Percentiles rank a stretch among this genome's conserved stretches.
Evolutionary conservation across 1,140 invertebrate genomes (phyloP).

Genomic region (Drosophila repleta): DNA sequence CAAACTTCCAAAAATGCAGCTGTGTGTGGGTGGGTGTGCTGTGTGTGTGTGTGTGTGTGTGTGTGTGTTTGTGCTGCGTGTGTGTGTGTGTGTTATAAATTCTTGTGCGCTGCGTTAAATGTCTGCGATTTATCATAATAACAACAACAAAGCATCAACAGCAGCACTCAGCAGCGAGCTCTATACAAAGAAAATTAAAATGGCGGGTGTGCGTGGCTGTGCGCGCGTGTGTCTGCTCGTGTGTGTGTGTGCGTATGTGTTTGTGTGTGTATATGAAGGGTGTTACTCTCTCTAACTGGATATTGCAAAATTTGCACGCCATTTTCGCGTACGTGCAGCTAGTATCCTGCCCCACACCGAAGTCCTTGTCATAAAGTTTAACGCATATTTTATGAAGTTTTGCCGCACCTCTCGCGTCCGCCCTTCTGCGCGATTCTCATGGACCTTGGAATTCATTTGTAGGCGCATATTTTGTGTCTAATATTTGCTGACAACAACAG

Average conservation of each 20-base stretch:
- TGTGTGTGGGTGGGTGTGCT: slow-evolving; percentile 13
- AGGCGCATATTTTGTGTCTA: slow-evolving; percentile 51
- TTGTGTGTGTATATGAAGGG: background rate
- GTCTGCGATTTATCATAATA: slow-evolving; percentile 62
- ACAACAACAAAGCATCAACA: slow-evolving; percentile 51
- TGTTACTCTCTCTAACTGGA: slow-evolving; percentile 9
- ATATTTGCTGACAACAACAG: slow-evolving; percentile 28
- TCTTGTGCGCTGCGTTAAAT: slow-evolving; percentile 51
- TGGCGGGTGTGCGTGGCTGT: slow-evolving; percentile 28
- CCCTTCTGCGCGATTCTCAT: background rate
- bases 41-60: slow-evolving; percentile 13
- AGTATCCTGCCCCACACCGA: background rate
- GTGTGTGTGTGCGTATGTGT: slow-evolving; percentile 1
- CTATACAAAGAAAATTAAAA: slow-evolving; percentile 53
- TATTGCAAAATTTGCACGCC: slow-evolving; percentile 55
- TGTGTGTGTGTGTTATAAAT: slow-evolving; percentile 42
- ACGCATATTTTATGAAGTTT: slow-evolving; percentile 60
- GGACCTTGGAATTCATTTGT: slow-evolving; percentile 40
- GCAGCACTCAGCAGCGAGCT: slow-evolving; percentile 32
- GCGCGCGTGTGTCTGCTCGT: slow-evolving; percentile 7
- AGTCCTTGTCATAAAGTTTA: slow-evolving; percentile 57
- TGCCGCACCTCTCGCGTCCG: slow-evolving; percentile 1
- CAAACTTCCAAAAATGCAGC: slow-evolving; percentile 39
- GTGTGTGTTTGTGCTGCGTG: slow-evolving; percentile 8
- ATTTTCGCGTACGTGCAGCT: slow-evolving; percentile 52